Conservation (phyloP, 2,113 vertebrate genomes). For the Antechinus flavipes region DNA sequence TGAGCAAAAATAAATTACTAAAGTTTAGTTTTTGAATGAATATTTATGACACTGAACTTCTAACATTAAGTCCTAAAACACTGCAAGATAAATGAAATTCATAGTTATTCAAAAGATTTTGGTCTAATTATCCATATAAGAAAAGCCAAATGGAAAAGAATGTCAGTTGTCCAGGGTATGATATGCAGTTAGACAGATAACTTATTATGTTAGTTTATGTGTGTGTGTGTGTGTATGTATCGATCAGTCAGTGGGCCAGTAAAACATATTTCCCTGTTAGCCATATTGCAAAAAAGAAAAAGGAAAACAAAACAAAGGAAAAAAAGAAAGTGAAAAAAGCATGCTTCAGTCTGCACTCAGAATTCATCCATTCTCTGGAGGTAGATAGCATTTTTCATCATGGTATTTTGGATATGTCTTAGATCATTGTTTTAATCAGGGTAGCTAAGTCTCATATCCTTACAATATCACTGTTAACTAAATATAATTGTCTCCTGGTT, state of each 20-base stretch:
- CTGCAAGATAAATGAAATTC: background rate
- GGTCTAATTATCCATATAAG: background rate
- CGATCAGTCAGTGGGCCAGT: background rate
- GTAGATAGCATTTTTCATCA: too few species aligned
- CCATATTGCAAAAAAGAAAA: background rate
- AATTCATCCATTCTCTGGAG: too few species aligned
- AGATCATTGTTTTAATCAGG: too few species aligned
- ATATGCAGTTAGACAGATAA: background rate
- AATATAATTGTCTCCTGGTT: too few species aligned
- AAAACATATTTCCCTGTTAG: background rate
- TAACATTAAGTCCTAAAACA: background rate
- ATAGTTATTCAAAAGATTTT: background rate
- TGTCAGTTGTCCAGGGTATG: background rate
- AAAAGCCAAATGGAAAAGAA: background rate
- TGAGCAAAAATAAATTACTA: conserved; percentile 48
- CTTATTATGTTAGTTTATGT: background rate
- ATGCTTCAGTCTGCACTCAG: too few species aligned
- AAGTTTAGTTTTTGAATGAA: conserved; percentile 52
- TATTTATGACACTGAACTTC: conserved; percentile 55
- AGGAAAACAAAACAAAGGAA: too few species aligned
- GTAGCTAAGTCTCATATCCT: too few species aligned
- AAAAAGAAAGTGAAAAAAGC: background rate
- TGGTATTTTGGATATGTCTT: too few species aligned
- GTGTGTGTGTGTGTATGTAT: background rate
- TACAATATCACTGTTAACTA: too few species aligned